Percentiles rank a stretch among this genome's conserved stretches.
phyloP scores from a whole-genome alignment of 2,113 vertebrate species.

The Xiphophorus hellerii region DNA sequence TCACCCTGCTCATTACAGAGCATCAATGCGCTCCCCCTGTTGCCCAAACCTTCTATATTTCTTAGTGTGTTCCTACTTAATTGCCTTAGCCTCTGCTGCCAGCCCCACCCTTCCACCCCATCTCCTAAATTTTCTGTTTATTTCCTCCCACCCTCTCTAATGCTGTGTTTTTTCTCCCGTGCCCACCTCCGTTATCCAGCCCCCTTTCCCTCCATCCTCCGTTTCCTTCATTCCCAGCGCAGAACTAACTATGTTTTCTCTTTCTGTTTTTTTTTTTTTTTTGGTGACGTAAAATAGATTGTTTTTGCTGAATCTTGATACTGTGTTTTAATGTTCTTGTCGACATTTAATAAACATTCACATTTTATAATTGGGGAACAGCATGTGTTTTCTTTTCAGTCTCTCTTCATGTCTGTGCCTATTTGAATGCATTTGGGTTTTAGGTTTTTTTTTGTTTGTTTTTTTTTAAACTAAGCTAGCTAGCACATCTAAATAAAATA shows the following conservation, averaged over 20 bases:
- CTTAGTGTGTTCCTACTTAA: conserved; percentile 66
- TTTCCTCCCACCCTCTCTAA: conserved; percentile 29
- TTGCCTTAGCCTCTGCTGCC: conserved; percentile 71
- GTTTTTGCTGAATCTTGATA: conserved; percentile 82
- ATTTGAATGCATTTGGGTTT: background rate
- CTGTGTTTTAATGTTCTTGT: conserved; percentile 83
- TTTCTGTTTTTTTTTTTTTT: conserved; percentile 35
- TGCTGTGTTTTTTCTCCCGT: conserved; percentile 21
- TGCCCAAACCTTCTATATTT: conserved; percentile 60
- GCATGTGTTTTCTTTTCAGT: conserved; percentile 3
- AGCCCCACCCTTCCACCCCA: conserved; percentile 24
- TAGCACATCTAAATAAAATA: background rate
- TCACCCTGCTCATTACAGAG: conserved; percentile 58
- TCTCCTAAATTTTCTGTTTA: conserved; percentile 38
- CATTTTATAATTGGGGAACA: conserved; percentile 79
- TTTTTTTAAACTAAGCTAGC: conserved; percentile 1
- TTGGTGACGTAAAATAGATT: conserved; percentile 78
- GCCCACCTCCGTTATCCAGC: background rate
- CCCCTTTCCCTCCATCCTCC: background rate
- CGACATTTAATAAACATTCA: conserved; percentile 84
- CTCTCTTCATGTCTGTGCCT: background rate
- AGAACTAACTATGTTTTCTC: conserved; percentile 63
- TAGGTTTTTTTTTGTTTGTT: background rate
- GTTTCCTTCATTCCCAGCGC: conserved; percentile 38
- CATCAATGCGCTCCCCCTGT: conserved; percentile 48